These are phyloP conservation scores for Salvelinus sp. DNA, from an alignment of 2,113 vertebrate species.

Conservation along the genomic window DNA sequence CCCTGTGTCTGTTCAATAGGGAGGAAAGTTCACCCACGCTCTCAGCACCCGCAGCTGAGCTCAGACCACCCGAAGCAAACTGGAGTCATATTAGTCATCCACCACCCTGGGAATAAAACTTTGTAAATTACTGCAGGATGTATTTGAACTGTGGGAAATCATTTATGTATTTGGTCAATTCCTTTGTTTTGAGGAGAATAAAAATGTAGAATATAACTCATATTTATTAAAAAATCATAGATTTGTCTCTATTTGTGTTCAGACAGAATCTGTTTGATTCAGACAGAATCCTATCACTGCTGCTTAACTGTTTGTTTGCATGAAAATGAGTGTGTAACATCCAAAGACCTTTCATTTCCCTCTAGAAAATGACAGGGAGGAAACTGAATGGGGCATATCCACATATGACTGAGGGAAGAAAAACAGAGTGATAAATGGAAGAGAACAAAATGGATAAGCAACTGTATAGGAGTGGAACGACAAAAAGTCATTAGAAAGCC, in stretches of 20 bases:
- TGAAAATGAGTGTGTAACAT: too few species aligned
- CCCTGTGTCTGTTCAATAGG: conserved; percentile 23
- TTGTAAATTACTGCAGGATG: conserved; percentile 33
- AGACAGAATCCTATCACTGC: too few species aligned
- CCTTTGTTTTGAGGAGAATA: background rate
- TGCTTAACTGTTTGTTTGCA: too few species aligned
- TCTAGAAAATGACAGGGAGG: too few species aligned
- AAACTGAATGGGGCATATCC: too few species aligned
- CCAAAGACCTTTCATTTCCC: too few species aligned
- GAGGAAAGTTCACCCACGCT: conserved; percentile 33
- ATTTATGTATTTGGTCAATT: conserved; percentile 1
- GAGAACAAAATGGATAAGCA: conserved; percentile 35
- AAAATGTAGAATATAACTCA: too few species aligned
- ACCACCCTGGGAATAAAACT: conserved; percentile 51
- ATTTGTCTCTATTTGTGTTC: too few species aligned
- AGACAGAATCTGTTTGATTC: too few species aligned
- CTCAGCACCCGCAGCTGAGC: background rate
- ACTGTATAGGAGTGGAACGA: conserved; percentile 28
- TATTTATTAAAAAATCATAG: too few species aligned
- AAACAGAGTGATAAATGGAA: conserved; percentile 37
- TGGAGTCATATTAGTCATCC: conserved; percentile 55
- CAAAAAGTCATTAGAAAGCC: conserved; percentile 55
- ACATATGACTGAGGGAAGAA: conserved; percentile 9
- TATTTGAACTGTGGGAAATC: conserved; percentile 25
- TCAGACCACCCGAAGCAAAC: conserved; percentile 39